Percentiles rank a stretch among this genome's conserved stretches.
Conservation (phyloP, 1,140 invertebrate genomes). For the Neodiprion fabricii region DNA sequence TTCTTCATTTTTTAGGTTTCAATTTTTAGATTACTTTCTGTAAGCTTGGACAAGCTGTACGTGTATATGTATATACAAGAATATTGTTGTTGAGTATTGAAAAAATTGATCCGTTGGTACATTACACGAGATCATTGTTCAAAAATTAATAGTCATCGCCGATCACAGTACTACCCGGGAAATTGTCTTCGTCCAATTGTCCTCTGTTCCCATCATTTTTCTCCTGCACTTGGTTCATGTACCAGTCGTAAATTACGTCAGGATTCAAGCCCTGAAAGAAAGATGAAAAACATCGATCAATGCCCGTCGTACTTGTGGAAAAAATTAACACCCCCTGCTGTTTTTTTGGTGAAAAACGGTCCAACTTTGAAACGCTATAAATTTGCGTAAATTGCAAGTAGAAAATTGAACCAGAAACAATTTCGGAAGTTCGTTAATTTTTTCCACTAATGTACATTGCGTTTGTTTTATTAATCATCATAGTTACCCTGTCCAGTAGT, state of each 20-base stretch:
- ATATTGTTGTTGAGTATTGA: constrained; percentile 2
- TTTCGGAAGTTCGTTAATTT: too few relatives aligned
- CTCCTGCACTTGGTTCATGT: not conserved
- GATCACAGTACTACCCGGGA: not conserved
- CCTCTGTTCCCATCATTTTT: not conserved
- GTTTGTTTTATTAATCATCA: not conserved
- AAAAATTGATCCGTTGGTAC: not conserved
- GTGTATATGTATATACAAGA: not conserved
- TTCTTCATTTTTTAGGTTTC: too few relatives aligned
- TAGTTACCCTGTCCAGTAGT: not conserved
- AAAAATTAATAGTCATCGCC: constrained; percentile 1
- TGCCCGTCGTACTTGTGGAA: too few relatives aligned
- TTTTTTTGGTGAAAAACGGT: too few relatives aligned
- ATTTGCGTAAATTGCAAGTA: too few relatives aligned
- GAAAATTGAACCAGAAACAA: too few relatives aligned
- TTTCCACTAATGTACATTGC: too few relatives aligned
- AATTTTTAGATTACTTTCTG: too few relatives aligned
- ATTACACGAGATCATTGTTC: not conserved
- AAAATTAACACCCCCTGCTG: too few relatives aligned
- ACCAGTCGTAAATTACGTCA: not conserved
- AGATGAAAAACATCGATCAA: not conserved
- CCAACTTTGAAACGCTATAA: too few relatives aligned
- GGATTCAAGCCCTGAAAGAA: not conserved
- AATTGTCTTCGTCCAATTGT: not conserved
- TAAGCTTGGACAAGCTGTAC: not conserved